A percentile compares a stretch with the other conserved stretches of the same genome.
phyloP scores from a whole-genome alignment of 2,113 vertebrate genomes.

The Loxodonta africana region DNA sequence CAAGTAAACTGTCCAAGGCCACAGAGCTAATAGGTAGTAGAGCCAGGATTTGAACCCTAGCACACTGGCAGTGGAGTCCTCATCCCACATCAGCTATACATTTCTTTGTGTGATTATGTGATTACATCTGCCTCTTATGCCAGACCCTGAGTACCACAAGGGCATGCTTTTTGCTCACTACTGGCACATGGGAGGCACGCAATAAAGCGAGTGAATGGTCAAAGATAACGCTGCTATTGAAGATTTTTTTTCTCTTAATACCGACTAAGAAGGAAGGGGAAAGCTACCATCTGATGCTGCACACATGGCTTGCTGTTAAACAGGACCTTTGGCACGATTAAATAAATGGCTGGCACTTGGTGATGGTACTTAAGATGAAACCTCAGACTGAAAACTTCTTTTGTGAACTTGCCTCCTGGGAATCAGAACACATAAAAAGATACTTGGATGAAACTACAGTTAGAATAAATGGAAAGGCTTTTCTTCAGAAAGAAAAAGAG shows the following conservation, averaged over 20 bases:
- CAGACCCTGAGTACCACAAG: not conserved
- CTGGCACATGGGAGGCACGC: accelerated
- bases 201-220: not conserved
- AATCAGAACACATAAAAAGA: not conserved
- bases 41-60: not conserved
- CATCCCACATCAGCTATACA: not conserved
- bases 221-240: not conserved
- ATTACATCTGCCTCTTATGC: not conserved
- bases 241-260: not conserved
- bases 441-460: not conserved
- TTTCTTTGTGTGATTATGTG: not conserved
- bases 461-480: not conserved
- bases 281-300: not conserved
- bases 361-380: not conserved
- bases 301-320: not conserved
- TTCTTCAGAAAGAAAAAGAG: not conserved
- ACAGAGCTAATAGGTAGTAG: not conserved
- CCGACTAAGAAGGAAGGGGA: not conserved
- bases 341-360: not conserved
- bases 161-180: not conserved
- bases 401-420: not conserved
- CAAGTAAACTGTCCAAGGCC: not conserved
- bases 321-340: not conserved
- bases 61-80: not conserved
- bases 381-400: not conserved